phyloP scores from a whole-genome alignment of 2,113 vertebrate genomes.

The Alectura lathami region DNA sequence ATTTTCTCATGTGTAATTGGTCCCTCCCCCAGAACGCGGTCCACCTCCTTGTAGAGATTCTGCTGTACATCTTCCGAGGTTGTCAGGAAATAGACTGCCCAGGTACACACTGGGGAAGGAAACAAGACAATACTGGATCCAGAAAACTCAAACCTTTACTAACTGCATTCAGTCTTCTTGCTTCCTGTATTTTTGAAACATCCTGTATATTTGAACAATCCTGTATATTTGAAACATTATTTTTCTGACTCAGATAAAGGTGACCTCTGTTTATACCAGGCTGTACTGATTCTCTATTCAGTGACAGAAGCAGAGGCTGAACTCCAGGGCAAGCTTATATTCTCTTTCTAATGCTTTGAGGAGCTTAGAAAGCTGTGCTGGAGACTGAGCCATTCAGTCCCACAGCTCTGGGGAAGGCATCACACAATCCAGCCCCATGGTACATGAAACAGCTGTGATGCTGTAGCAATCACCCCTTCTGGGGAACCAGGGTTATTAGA shows the following conservation, averaged over 20 bases:
- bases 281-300: neutral
- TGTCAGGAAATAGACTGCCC: conserved; percentile 93
- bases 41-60: conserved; percentile 86
- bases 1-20: conserved; percentile 88
- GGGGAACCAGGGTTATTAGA: neutral
- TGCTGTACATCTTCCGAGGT: conserved; percentile 89
- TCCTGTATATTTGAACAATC: no score
- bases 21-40: conserved; percentile 84
- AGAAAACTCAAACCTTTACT: conserved; percentile 2
- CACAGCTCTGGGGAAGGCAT: neutral
- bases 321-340: neutral
- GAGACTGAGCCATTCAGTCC: neutral
- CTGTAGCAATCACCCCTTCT: neutral
- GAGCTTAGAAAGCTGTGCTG: neutral
- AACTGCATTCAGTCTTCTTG: neutral
- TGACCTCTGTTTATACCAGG: neutral
- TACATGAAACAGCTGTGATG: neutral
- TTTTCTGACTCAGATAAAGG: neutral
- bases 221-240: neutral
- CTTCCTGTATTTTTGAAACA: no score
- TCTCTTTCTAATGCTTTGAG: neutral
- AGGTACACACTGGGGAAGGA: conserved; percentile 88
- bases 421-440: neutral
- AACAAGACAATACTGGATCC: neutral
- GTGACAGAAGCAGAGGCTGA: neutral